Percentiles rank a stretch among this genome's conserved stretches.
Evolutionary conservation across 2,113 vertebrate species (phyloP).

Genomic region (Boleophthalmus pectinirostris): DNA sequence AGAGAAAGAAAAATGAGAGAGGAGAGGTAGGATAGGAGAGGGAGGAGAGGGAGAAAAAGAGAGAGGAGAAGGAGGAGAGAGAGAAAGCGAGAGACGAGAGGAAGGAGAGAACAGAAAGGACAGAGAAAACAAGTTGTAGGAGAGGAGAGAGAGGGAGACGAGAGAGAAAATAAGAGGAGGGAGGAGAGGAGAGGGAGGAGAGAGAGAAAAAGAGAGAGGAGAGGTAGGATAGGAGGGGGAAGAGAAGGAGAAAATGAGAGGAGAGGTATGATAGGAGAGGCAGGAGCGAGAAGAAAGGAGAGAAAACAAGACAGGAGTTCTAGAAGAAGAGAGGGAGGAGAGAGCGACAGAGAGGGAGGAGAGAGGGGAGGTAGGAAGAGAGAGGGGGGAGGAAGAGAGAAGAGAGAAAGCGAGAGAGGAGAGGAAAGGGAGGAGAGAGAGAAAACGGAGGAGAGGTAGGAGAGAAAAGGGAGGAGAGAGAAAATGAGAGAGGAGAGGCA

Average conservation of each 20-base stretch:
- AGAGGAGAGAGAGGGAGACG: constrained; percentile 26
- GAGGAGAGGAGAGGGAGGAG: constrained; percentile 25
- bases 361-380: constrained; percentile 70
- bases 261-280: neutral
- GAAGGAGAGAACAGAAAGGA: no score
- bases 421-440: constrained; percentile 22
- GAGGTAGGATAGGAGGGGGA: constrained; percentile 7
- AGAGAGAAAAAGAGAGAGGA: constrained; percentile 15
- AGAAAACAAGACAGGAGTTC: no score
- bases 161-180: neutral
- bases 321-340: constrained; percentile 10
- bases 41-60: constrained; percentile 12
- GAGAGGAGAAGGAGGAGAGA: constrained; percentile 14
- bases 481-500: constrained; percentile 35
- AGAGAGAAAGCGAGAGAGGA: neutral
- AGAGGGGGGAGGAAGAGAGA: constrained; percentile 24
- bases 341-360: constrained; percentile 21
- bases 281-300: constrained; percentile 18
- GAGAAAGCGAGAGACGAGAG: constrained; percentile 33
- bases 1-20: constrained; percentile 21
- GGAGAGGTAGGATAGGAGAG: constrained; percentile 10
- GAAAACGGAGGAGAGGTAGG: constrained; percentile 18
- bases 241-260: constrained; percentile 34
- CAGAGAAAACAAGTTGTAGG: neutral
- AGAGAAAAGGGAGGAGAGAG: constrained; percentile 27